These are phyloP conservation scores for Drosophila fulvimacula DNA, from an alignment of 2,888 invertebrate species.

Conservation along the genomic window DNA sequence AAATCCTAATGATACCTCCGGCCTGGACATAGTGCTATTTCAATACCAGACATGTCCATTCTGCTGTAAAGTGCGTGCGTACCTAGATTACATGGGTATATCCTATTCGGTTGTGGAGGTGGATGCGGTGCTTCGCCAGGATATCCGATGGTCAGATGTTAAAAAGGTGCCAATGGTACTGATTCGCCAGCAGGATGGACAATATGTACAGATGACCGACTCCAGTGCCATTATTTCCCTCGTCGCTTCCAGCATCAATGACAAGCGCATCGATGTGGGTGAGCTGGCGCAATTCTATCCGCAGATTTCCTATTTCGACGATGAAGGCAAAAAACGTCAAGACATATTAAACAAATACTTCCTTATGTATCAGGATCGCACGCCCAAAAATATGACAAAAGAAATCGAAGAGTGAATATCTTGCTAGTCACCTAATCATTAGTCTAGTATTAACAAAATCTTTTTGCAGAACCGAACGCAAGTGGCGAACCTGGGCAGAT, in stretches of 20 bases:
- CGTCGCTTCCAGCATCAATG: conserved; percentile 90
- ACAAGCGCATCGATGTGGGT: conserved; percentile 86
- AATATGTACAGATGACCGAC: conserved; percentile 94
- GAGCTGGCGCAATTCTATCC: conserved; percentile 93
- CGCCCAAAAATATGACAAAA: conserved; percentile 86
- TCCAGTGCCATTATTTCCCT: conserved; percentile 97
- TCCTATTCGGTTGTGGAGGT: conserved; percentile 98
- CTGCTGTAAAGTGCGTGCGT: conserved; percentile 95
- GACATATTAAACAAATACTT: conserved; percentile 96
- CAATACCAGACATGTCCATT: conserved; percentile 99
- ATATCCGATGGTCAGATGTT: conserved; percentile 96
- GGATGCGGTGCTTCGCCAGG: conserved; percentile 95
- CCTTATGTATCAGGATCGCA: conserved; percentile 90
- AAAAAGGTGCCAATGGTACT: conserved; percentile 97
- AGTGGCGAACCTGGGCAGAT: conserved; percentile 99
- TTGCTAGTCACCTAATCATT: no score
- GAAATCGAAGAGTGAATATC: conserved; percentile 87
- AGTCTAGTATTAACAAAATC: neutral
- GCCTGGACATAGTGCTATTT: conserved; percentile 93
- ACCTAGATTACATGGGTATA: conserved; percentile 95
- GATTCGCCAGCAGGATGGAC: conserved; percentile 89
- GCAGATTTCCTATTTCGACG: conserved; percentile 88
- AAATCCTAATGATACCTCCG: conserved; percentile 88
- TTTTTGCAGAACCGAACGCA: conserved; percentile 92
- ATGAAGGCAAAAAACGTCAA: conserved; percentile 88